phyloP scores from a whole-genome alignment of 2,113 vertebrate genomes.

The Myrmophylax atrothorax region DNA sequence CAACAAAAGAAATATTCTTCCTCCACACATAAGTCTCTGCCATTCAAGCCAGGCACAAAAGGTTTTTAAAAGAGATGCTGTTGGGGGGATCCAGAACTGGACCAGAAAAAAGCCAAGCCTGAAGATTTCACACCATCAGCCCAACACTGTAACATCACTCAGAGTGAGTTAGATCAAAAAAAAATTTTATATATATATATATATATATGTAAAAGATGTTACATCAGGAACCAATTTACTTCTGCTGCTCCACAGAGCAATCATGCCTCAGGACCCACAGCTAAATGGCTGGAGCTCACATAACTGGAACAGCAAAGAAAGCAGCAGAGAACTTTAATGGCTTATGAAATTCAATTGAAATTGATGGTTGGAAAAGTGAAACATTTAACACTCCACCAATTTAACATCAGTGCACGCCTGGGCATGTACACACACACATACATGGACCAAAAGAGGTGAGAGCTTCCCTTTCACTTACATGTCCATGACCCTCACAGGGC shows the following conservation, averaged over 20 bases:
- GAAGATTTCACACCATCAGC: not conserved
- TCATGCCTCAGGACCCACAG: conserved; percentile 54
- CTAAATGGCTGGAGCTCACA: conserved; percentile 44
- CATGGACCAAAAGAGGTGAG: not conserved
- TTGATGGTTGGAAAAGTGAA: conserved; percentile 33
- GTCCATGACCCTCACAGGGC: rapidly evolving
- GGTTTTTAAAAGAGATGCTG: not conserved
- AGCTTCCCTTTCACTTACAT: not conserved
- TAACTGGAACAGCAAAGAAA: conserved; percentile 49
- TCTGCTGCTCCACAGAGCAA: conserved; percentile 49
- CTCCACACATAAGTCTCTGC: not conserved
- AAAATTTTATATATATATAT: not conserved
- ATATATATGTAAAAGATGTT: not conserved
- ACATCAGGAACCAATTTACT: conserved; percentile 56
- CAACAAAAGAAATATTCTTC: not conserved
- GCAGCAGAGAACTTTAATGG: conserved; percentile 36
- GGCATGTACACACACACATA: not conserved
- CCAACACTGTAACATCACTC: not conserved
- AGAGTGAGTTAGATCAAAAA: not conserved
- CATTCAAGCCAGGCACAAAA: not conserved
- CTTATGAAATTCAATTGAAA: conserved; percentile 64
- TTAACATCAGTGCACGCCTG: rapidly evolving
- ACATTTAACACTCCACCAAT: conserved; percentile 32
- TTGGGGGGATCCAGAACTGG: not conserved
- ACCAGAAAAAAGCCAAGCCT: not conserved